Conservation (phyloP, 1,140 invertebrate genomes). For the Fopius arisanus region DNA sequence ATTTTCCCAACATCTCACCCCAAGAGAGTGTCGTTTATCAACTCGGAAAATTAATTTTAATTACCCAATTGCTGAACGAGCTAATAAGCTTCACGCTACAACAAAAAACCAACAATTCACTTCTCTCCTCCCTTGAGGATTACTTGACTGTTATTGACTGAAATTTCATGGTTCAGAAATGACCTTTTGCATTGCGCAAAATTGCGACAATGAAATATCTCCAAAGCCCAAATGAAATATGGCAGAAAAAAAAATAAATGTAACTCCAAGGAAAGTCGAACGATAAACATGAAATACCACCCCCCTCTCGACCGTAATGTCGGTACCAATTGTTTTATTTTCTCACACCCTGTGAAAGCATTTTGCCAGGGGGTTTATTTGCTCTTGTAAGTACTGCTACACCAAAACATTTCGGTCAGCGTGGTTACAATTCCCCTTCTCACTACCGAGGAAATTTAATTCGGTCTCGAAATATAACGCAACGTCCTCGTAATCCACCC, state of each 20-base stretch:
- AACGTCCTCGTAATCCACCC: slow-evolving; percentile 31
- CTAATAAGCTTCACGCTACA: no score
- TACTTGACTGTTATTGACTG: no score
- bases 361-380: slow-evolving; percentile 19
- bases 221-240: neutral
- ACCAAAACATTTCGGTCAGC: slow-evolving; percentile 33
- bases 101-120: no score
- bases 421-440: slow-evolving; percentile 30
- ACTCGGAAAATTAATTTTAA: neutral
- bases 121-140: no score
- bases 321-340: neutral
- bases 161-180: no score
- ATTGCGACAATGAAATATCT: neutral
- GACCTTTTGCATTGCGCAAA: no score
- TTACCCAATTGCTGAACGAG: no score
- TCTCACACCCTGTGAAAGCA: neutral
- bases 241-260: neutral
- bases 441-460: slow-evolving; percentile 42
- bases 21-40: neutral
- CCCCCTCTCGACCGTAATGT: neutral
- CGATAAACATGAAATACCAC: neutral
- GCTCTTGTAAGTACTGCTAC: neutral
- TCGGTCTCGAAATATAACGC: slow-evolving; percentile 43
- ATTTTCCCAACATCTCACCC: neutral
- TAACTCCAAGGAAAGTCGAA: neutral